These are phyloP conservation scores for Epinotia demarniana DNA, from an alignment of 2,888 invertebrate species.

Conservation along the genomic window DNA sequence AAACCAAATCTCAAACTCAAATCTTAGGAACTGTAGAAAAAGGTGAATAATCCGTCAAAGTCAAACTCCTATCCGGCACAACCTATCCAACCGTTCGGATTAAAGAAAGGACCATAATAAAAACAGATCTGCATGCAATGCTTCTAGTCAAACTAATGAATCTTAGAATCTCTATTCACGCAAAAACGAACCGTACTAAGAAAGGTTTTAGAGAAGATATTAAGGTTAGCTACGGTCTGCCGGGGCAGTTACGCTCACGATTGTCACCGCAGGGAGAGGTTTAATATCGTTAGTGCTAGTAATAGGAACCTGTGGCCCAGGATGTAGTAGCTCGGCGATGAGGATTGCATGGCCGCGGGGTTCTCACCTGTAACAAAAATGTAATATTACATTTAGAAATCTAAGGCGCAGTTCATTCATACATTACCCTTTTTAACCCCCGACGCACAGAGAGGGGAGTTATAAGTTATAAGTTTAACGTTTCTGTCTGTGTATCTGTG, in stretches of 20 bases:
- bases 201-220: constrained; percentile 14
- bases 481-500: no score
- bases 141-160: constrained; percentile 6
- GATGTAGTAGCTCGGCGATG: constrained; percentile 78
- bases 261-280: constrained; percentile 75
- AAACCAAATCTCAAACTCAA: not conserved
- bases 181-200: constrained; percentile 33
- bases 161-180: constrained; percentile 36
- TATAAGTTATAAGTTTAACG: no score
- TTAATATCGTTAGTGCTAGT: constrained; percentile 58
- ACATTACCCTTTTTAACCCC: no score
- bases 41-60: not conserved
- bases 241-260: constrained; percentile 52
- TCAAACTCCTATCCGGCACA: not conserved
- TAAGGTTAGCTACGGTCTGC: constrained; percentile 35
- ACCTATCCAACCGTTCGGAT: not conserved
- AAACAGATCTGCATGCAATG: constrained; percentile 22
- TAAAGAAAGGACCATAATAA: not conserved
- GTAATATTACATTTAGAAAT: not conserved
- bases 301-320: constrained; percentile 61
- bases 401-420: no score
- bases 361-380: constrained; percentile 88
- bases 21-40: not conserved
- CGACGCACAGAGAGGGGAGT: no score
- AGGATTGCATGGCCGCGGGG: constrained; percentile 91